Base-by-base conservation (phyloP, 1,140 invertebrate species). In the Ostrea denselamellosa region DNA sequence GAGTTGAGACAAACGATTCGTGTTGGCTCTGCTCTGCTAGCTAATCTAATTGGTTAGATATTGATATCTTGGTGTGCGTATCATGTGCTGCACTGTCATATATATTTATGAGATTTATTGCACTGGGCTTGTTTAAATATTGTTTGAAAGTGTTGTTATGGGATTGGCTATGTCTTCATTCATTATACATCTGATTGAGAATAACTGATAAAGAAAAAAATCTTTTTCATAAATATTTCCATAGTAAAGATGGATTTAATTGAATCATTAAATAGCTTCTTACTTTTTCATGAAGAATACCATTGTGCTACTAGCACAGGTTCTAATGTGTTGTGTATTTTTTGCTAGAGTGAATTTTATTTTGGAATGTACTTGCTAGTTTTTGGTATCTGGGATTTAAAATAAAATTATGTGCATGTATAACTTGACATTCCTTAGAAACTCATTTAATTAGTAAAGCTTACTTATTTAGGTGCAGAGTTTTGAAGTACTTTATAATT, bases 41-140 rank as follows among this genome's bases (percentile, higher is more conserved):
- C 85, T 68, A 68, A 85, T 68, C 12, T 51, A 12, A 68, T 62
- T 62, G 85, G 85, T 85, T 85, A 85, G 85, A 85, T 19, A 14
- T 85, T 8, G 62, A n/a, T 68, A 22, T 51, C 2, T 8, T 65
- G 58, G n/a, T 85, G 17, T 85, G 62, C 65, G 56, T 85, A 44
- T 34, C 68, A 28, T 71, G 22, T 71, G 25, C 22, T 25, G 68
- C 68, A 71, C 68, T 34, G 56, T 58, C 56, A 25, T 34, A 71
- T 71, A 14, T 71, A 71, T 10, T 28, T 71, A 25, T 68, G 58
- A n/a, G 17, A 68, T 68, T 71, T 71, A 25, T 71, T 71, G 68
- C 68, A 71, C 68, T 12, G 25, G 68, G 68, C 68, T 71, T 71
- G 68, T 34, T 71, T n/a, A 22, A 12, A 28, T 71, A 8, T 71